These are phyloP conservation scores for Drosophila mimetica DNA, from an alignment of 2,888 invertebrate species.

Conservation along the genomic window DNA sequence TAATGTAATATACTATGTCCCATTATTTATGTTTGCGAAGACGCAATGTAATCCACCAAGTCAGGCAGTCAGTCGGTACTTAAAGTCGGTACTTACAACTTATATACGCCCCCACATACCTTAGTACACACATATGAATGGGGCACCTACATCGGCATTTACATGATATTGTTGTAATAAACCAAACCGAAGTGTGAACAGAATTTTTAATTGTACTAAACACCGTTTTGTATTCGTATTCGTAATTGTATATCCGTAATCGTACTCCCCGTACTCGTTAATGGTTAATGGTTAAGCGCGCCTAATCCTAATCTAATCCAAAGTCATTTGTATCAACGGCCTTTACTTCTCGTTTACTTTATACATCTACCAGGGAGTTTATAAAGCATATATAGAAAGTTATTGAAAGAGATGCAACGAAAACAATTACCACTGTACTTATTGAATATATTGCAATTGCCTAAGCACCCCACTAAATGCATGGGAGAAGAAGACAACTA, in stretches of 20 bases:
- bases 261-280: conserved; percentile 57
- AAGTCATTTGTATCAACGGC: conserved; percentile 78
- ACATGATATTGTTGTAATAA: conserved; percentile 73
- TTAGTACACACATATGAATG: conserved; percentile 13
- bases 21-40: conserved; percentile 45
- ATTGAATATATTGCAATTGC: conserved; percentile 70
- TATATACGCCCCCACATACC: conserved; percentile 20
- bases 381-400: conserved; percentile 24
- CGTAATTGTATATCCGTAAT: conserved; percentile 38
- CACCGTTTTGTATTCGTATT: conserved; percentile 74
- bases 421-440: conserved; percentile 77
- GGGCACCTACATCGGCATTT: conserved; percentile 48
- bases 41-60: conserved; percentile 42
- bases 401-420: conserved; percentile 66
- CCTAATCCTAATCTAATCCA: conserved; percentile 70
- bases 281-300: conserved; percentile 71
- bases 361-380: conserved; percentile 53
- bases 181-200: conserved; percentile 78
- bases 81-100: conserved; percentile 68
- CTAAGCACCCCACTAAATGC: conserved; percentile 53
- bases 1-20: conserved; percentile 54
- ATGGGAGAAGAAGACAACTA: conserved; percentile 55
- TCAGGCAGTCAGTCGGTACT: conserved; percentile 62
- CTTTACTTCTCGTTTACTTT: conserved; percentile 78
- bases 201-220: conserved; percentile 80